Evolutionary conservation across 2,888 invertebrate species (phyloP).

Genomic region (Chrysolina americana): DNA sequence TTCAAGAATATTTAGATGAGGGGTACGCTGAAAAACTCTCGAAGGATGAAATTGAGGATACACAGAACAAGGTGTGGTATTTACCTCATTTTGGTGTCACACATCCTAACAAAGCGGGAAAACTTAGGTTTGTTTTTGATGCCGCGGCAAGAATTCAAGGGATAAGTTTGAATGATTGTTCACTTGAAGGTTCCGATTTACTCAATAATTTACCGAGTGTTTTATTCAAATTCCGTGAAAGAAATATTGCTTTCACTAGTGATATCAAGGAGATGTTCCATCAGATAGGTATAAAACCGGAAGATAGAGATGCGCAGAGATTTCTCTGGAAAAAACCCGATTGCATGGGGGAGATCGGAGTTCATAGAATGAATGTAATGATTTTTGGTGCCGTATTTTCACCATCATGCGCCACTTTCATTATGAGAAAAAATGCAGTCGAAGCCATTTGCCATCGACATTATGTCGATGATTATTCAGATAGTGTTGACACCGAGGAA

Average conservation of each 20-base stretch:
- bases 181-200: not conserved
- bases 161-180: no score
- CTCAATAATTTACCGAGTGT: not conserved
- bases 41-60: not conserved
- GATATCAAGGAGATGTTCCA: no score
- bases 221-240: slow-evolving; percentile 6
- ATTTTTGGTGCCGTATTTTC: slow-evolving; percentile 17
- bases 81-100: slow-evolving; percentile 7
- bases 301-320: not conserved
- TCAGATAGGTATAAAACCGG: not conserved
- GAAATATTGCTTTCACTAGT: no score
- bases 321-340: no score
- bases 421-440: slow-evolving; percentile 6
- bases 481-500: not conserved
- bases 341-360: not conserved
- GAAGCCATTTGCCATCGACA: slow-evolving; percentile 3
- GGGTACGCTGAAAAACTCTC: slow-evolving; percentile 3
- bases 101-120: not conserved
- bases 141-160: not conserved
- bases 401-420: not conserved
- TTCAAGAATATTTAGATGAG: not conserved
- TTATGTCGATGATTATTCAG: not conserved
- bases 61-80: not conserved
- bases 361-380: slow-evolving; percentile 7
- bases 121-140: no score